Evolutionary conservation across 2,797 vertebrate species (phyloP).

Genomic region (Bufotes viridis): DNA sequence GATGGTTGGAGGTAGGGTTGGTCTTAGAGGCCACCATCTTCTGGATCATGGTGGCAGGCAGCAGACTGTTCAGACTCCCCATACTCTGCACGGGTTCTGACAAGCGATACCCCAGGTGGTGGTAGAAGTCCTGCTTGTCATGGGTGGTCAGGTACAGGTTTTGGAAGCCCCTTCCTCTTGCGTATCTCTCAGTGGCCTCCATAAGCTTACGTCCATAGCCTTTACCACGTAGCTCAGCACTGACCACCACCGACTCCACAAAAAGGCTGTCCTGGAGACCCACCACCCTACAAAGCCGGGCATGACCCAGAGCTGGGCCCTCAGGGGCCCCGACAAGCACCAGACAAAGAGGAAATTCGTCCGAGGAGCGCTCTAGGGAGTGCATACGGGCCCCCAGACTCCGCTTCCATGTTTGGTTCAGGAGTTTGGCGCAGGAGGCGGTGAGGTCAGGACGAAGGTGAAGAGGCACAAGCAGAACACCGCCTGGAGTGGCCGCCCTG

Average conservation of each 20-base stretch:
- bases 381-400: conserved; percentile 87
- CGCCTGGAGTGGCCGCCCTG: conserved; percentile 66
- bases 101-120: conserved; percentile 84
- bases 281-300: conserved; percentile 83
- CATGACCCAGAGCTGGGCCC: conserved; percentile 83
- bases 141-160: conserved; percentile 90
- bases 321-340: conserved; percentile 76
- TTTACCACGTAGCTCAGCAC: conserved; percentile 79
- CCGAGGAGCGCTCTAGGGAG: conserved; percentile 84
- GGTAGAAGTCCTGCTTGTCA: conserved; percentile 91
- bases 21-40: conserved; percentile 49
- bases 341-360: conserved; percentile 86
- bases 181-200: conserved; percentile 87
- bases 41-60: conserved; percentile 79
- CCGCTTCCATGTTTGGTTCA: conserved; percentile 90
- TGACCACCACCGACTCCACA: conserved; percentile 91
- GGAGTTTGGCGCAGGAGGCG: conserved; percentile 85
- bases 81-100: conserved; percentile 86
- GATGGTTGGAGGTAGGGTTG: not conserved
- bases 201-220: conserved; percentile 90
- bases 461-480: conserved; percentile 79
- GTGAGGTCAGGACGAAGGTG: conserved; percentile 87
- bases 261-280: conserved; percentile 80
- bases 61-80: conserved; percentile 76
- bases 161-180: conserved; percentile 77